Percentiles rank a stretch among this genome's conserved stretches.
Conservation (phyloP, 2,797 vertebrate species). For the Girardinus metallicus region DNA sequence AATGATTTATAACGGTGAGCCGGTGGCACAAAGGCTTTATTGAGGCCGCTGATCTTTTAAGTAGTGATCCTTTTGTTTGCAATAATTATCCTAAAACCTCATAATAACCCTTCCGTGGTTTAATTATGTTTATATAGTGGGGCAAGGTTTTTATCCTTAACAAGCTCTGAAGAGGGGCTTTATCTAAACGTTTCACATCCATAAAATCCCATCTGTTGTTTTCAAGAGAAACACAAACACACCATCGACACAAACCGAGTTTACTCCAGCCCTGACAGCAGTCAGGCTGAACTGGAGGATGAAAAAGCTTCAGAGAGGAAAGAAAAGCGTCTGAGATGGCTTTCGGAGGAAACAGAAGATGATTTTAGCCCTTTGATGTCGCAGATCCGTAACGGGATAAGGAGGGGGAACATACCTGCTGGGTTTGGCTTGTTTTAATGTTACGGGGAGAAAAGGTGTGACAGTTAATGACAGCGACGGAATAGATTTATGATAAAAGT, state of each 20-base stretch:
- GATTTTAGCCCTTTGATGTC: slow-evolving; percentile 56
- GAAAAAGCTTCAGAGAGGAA: slow-evolving; percentile 26
- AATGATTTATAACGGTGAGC: neutral
- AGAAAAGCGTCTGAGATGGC: slow-evolving; percentile 20
- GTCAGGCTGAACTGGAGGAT: slow-evolving; percentile 37
- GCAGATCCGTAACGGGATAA: slow-evolving; percentile 38
- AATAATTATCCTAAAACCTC: slow-evolving; percentile 13
- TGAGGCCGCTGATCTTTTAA: slow-evolving; percentile 3
- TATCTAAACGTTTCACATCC: neutral
- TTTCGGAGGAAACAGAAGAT: slow-evolving; percentile 29
- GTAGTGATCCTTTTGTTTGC: slow-evolving; percentile 6
- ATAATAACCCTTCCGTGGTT: neutral
- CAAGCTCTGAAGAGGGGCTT: neutral
- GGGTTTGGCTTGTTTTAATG: slow-evolving; percentile 4
- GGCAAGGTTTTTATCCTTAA: neutral
- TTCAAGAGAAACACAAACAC: slow-evolving; percentile 17
- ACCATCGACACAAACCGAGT: slow-evolving; percentile 24
- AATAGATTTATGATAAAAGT: neutral
- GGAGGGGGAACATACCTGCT: slow-evolving; percentile 39
- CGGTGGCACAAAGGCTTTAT: neutral
- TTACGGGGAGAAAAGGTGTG: slow-evolving; percentile 7
- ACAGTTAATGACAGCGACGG: slow-evolving; percentile 18
- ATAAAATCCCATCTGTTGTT: slow-evolving; percentile 31
- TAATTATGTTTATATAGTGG: slow-evolving; percentile 9
- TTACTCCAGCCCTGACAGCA: slow-evolving; percentile 41